phyloP scores from a whole-genome alignment of 2,888 invertebrate species.

The Antitype chi region DNA sequence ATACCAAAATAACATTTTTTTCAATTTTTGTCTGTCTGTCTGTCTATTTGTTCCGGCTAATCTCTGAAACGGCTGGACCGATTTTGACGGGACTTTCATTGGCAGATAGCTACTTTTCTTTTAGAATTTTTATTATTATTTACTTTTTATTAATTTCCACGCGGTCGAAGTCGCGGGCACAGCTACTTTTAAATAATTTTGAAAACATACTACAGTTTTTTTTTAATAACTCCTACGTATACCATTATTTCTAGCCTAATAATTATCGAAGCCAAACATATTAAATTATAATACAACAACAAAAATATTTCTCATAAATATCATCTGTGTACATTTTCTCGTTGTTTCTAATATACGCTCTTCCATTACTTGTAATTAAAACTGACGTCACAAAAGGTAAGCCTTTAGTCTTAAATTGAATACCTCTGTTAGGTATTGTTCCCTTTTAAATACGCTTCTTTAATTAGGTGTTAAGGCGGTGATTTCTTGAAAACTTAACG shows the following conservation, averaged over 20 bases:
- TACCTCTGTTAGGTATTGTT: not conserved
- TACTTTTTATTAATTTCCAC: too few relatives aligned
- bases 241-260: not conserved
- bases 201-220: not conserved
- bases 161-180: too few relatives aligned
- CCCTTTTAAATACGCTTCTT: not conserved
- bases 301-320: not conserved
- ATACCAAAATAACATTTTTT: too few relatives aligned
- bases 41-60: too few relatives aligned
- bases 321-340: not conserved
- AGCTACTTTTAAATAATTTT: too few relatives aligned
- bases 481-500: too few relatives aligned
- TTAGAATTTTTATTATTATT: too few relatives aligned
- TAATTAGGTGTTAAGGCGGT: too few relatives aligned
- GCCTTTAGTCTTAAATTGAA: not conserved
- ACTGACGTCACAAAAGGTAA: not conserved
- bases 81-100: too few relatives aligned
- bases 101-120: too few relatives aligned
- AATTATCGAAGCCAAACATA: not conserved
- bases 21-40: too few relatives aligned
- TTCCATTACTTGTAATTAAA: conserved; percentile 2
- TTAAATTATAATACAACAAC: not conserved
- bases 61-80: too few relatives aligned
- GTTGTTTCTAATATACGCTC: not conserved
- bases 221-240: not conserved